Evolutionary conservation across 2,888 invertebrate species (phyloP), one percentile per base, ranked within the genome.

Genomic region (Leptopilina myrica): DNA sequence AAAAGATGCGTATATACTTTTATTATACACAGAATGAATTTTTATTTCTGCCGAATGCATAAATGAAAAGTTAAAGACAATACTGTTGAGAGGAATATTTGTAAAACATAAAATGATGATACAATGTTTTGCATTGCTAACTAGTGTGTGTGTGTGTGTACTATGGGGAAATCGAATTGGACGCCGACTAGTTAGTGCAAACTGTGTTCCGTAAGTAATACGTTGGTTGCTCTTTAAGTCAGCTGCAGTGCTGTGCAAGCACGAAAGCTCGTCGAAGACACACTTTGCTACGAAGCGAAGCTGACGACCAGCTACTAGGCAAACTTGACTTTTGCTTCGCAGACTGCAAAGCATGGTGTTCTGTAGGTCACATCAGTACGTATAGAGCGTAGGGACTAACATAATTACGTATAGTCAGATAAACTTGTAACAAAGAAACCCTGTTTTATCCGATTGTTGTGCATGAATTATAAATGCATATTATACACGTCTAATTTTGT

Each of bases 211-310:
- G 78, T 64, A 64, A 65, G 59, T 75, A 40, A 56, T 66, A 76
- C 79, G 78, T 79, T 79, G 86, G 88, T 88, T 91, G 90, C 89
- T 87, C 91, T 91, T 91, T 90, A 91, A 91, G 88, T 89, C 85
- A 88, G 88, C 89, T 86, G 88, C 87, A 87, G 86, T 87, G 88
- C 43, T 43, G 8, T 43, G 43, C 88, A 88, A 89, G 88, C 87
- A 88, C 86, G 89, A 88, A 89, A 90, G 90, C 90, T 88, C 85
- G 88, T 87, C 88, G 89, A 89, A 88, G 89, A 87, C 88, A 87
- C 88, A 88, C 88, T 89, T 89, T 86, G 88, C 88, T 90, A 90
- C 90, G 89, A 90, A 91, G 90, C 90, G 90, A 86, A 86, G 82
- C 84, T 85, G 79, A 85, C 87, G 86, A 84, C 85, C 84, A 86